Evolutionary conservation across 1,140 invertebrate genomes (phyloP).

Genomic region (Diabrotica undecimpunctata): DNA sequence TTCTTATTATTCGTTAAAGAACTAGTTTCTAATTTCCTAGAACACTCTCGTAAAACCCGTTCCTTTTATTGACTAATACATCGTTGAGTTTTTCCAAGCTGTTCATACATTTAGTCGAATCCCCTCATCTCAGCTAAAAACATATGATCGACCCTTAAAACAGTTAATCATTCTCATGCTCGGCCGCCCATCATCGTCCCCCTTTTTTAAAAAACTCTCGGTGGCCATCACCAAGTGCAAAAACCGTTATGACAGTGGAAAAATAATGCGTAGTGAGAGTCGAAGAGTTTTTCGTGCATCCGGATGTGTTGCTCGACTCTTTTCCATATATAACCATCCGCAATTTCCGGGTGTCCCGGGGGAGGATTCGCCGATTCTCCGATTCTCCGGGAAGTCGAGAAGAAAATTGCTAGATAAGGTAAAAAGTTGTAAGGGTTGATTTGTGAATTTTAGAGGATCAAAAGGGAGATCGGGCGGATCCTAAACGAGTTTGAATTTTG

Average conservation of each 20-base stretch:
- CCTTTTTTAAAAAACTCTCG: neutral
- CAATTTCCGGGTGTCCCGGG: slow-evolving; percentile 29
- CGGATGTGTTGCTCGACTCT: slow-evolving; percentile 26
- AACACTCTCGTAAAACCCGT: too few species aligned
- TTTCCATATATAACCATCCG: slow-evolving; percentile 33
- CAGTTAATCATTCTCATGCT: slow-evolving; percentile 3
- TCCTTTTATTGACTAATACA: too few species aligned
- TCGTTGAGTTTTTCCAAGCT: too few species aligned
- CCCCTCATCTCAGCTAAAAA: too few species aligned
- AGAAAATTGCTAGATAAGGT: slow-evolving; percentile 16
- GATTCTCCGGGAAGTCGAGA: slow-evolving; percentile 5
- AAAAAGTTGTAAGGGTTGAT: slow-evolving; percentile 2
- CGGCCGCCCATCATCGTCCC: neutral
- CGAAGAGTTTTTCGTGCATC: slow-evolving; percentile 13
- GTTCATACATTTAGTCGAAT: too few species aligned
- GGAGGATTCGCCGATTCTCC: neutral
- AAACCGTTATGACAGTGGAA: slow-evolving; percentile 15
- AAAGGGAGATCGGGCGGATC: neutral
- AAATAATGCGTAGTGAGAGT: slow-evolving; percentile 13
- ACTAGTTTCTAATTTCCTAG: too few species aligned
- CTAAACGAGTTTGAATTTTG: too few species aligned
- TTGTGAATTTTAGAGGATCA: slow-evolving; percentile 1
- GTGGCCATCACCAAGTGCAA: neutral
- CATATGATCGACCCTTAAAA: neutral
- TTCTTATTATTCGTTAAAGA: too few species aligned